A percentile compares a stretch with the other conserved stretches of the same genome.
phyloP scores from a whole-genome alignment of 2,797 vertebrate genomes.

The Streptopelia turtur region DNA sequence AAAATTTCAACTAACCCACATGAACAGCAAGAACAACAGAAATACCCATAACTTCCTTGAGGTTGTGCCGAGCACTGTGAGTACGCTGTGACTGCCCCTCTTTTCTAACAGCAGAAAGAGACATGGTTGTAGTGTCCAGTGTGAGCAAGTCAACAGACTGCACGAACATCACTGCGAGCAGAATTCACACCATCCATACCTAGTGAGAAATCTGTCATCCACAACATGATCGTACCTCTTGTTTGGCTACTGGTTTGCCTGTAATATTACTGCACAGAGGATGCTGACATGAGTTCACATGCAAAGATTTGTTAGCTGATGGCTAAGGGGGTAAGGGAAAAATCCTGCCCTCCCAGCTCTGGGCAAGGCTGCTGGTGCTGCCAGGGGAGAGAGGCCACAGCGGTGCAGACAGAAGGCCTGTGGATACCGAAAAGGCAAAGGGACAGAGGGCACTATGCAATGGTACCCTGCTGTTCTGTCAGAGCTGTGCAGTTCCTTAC shows the following conservation, averaged over 20 bases:
- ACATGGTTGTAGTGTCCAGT: accelerated
- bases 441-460: accelerated
- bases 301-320: not conserved
- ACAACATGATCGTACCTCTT: not conserved
- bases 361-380: not conserved
- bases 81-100: not conserved
- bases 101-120: not conserved
- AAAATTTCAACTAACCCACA: not conserved
- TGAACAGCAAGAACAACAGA: not conserved
- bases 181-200: not conserved
- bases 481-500: not conserved
- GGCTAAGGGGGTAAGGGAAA: not conserved
- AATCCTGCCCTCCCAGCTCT: not conserved
- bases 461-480: not conserved
- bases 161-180: not conserved
- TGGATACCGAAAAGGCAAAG: not conserved
- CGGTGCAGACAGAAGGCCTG: not conserved
- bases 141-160: not conserved
- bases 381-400: not conserved
- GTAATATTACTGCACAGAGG: not conserved
- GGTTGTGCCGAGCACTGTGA: not conserved
- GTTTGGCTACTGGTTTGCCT: not conserved
- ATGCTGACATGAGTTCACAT: accelerated
- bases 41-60: not conserved
- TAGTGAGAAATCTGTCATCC: not conserved